phyloP scores from a whole-genome alignment of 2,797 vertebrate genomes.

The Lithobates pipiens region DNA sequence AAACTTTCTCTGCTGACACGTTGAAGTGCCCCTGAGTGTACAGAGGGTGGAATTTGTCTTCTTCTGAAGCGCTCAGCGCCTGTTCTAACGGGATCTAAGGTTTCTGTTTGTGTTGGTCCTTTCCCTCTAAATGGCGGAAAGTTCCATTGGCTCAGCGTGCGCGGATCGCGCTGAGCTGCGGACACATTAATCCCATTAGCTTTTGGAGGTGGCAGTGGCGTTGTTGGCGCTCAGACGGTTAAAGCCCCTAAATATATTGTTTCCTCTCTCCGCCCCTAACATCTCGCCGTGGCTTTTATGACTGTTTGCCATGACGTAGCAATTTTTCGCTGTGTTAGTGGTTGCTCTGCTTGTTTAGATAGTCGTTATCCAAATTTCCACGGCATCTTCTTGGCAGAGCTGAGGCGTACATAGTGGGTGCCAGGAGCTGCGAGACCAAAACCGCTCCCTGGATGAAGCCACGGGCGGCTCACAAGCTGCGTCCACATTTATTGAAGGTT shows the following conservation, averaged over 20 bases:
- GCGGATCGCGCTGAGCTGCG: neutral
- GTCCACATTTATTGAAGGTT: neutral
- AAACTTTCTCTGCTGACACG: no score
- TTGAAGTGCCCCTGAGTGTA: neutral
- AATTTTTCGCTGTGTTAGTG: conserved; percentile 14
- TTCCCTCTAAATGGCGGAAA: neutral
- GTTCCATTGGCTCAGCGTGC: neutral
- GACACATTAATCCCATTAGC: neutral
- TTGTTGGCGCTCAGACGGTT: neutral
- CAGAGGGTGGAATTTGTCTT: neutral
- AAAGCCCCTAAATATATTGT: conserved; percentile 4
- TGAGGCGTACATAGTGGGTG: neutral
- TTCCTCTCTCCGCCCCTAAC: neutral
- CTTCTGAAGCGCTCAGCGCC: neutral
- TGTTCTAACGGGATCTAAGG: neutral
- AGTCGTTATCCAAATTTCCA: conserved; percentile 10
- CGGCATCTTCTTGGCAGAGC: neutral
- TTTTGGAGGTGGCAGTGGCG: neutral
- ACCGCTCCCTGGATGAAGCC: neutral
- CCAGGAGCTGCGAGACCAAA: neutral
- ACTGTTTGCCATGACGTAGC: neutral
- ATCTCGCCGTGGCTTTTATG: neutral
- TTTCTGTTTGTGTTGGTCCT: conserved; percentile 10
- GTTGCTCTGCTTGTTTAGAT: conserved; percentile 26
- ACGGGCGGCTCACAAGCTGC: no score